These are phyloP conservation scores for Axis porcinus DNA, from an alignment of 2,113 vertebrate genomes.

Conservation along the genomic window DNA sequence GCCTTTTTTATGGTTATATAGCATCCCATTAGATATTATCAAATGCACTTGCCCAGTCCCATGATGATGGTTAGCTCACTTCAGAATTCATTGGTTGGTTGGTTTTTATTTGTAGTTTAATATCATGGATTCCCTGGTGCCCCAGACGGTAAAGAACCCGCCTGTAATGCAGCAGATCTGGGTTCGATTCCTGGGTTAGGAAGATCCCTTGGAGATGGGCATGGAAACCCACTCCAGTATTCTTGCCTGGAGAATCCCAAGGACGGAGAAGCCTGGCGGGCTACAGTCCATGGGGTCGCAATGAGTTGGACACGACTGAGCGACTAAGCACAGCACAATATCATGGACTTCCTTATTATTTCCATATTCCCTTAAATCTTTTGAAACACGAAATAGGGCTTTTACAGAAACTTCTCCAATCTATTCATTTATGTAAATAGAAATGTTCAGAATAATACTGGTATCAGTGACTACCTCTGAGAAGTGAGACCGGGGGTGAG, in stretches of 20 bases:
- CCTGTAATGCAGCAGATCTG: neutral
- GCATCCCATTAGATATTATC: neutral
- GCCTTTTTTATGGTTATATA: neutral
- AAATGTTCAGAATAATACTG: neutral
- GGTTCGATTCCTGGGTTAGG: neutral
- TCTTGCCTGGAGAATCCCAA: neutral
- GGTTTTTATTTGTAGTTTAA: neutral
- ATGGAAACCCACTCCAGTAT: neutral
- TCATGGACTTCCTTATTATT: neutral
- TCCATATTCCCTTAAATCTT: neutral
- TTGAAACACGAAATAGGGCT: neutral
- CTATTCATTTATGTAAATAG: neutral
- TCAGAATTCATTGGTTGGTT: neutral
- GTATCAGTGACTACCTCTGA: neutral
- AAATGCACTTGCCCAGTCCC: too few species aligned
- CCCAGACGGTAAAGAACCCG: accelerated
- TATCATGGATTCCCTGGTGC: neutral
- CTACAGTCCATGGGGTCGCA: neutral
- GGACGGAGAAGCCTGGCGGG: neutral
- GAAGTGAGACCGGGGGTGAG: neutral
- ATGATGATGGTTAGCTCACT: too few species aligned
- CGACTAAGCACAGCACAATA: neutral
- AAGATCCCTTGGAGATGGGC: neutral
- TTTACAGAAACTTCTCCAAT: neutral
- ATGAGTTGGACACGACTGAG: neutral